Evolutionary conservation across 2,888 invertebrate genomes (phyloP).

Genomic region (Unio delphinus): DNA sequence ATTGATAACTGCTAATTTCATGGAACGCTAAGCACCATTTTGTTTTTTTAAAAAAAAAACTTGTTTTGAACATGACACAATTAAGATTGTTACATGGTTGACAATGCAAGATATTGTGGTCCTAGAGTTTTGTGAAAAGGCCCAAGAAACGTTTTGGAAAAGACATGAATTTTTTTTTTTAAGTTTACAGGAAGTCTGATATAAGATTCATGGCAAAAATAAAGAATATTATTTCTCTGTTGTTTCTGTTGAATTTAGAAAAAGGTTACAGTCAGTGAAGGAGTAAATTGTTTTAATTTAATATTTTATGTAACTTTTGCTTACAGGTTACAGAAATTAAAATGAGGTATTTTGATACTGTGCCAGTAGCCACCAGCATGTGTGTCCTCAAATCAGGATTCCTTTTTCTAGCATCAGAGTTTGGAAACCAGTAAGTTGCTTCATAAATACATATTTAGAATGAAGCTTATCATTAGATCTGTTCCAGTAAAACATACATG

Average conservation of each 20-base stretch:
- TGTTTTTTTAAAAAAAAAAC: too few relatives aligned
- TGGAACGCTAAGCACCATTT: too few relatives aligned
- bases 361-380: slow-evolving; percentile 96
- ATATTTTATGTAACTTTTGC: slow-evolving; percentile 7
- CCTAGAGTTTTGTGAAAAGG: too few relatives aligned
- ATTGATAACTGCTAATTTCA: too few relatives aligned
- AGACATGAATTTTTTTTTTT: too few relatives aligned
- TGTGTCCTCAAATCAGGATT: slow-evolving; percentile 99
- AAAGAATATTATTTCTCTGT: neutral
- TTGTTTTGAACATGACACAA: too few relatives aligned
- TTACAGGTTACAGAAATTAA: slow-evolving; percentile 90
- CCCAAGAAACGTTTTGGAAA: too few relatives aligned
- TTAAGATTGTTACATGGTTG: too few relatives aligned
- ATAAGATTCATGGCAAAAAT: too few relatives aligned
- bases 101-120: too few relatives aligned
- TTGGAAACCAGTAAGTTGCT: slow-evolving; percentile 97
- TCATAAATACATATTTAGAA: neutral
- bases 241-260: neutral
- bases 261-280: neutral
- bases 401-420: slow-evolving; percentile 97
- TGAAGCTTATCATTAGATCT: neutral
- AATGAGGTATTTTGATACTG: slow-evolving; percentile 99
- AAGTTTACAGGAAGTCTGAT: too few relatives aligned
- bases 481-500: too few relatives aligned
- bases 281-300: neutral